phyloP scores from a whole-genome alignment of 2,888 invertebrate species.

The Spicauda simplicius region DNA sequence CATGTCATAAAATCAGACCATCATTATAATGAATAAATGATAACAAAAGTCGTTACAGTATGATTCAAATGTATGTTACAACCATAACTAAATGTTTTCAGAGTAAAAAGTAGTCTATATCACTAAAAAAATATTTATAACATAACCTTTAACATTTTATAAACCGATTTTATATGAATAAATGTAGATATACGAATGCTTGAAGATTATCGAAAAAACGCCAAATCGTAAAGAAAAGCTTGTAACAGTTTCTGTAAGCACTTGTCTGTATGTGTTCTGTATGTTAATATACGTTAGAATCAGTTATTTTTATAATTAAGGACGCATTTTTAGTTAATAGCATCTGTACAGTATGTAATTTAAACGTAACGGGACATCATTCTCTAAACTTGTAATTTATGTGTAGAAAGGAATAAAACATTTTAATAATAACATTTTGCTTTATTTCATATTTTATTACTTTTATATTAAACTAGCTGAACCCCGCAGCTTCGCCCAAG shows the following conservation, averaged over 20 bases:
- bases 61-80: too few relatives aligned
- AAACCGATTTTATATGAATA: neutral
- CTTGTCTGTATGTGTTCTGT: slow-evolving; percentile 40
- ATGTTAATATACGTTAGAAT: slow-evolving; percentile 45
- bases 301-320: slow-evolving; percentile 48
- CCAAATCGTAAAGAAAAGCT: neutral
- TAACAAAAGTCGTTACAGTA: too few relatives aligned
- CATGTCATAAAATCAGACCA: too few relatives aligned
- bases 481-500: too few relatives aligned
- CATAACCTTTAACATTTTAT: too few relatives aligned
- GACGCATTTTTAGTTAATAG: slow-evolving; percentile 53
- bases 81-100: neutral
- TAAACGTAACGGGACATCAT: slow-evolving; percentile 46
- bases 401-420: slow-evolving; percentile 49
- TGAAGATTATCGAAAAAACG: neutral
- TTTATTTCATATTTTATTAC: neutral
- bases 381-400: slow-evolving; percentile 52
- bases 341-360: slow-evolving; percentile 49
- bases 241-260: slow-evolving; percentile 15
- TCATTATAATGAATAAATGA: too few relatives aligned
- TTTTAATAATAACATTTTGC: slow-evolving; percentile 42
- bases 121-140: too few relatives aligned
- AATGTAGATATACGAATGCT: neutral
- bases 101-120: neutral
- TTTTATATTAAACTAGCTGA: too few relatives aligned